These are phyloP conservation scores for Oscheius myriophilus DNA, from an alignment of 2,888 invertebrate species.

Conservation along the genomic window DNA sequence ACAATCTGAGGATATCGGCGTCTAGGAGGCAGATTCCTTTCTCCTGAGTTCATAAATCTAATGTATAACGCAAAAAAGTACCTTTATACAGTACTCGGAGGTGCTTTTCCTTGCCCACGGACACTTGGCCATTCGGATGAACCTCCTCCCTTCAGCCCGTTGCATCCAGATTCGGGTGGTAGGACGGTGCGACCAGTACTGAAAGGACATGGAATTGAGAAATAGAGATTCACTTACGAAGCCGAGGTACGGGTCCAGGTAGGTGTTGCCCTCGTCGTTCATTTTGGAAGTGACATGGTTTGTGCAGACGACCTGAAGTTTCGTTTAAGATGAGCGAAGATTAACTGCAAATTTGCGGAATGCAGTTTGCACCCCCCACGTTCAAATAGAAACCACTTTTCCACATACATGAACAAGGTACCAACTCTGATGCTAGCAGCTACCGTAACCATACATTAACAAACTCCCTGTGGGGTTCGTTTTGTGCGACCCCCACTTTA, in stretches of 20 bases:
- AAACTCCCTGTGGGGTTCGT: no score
- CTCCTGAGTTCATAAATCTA: not conserved
- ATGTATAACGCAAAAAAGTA: not conserved
- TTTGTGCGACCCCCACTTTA: no score
- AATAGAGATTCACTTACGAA: not conserved
- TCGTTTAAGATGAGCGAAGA: no score
- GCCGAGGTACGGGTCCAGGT: slow-evolving; percentile 8
- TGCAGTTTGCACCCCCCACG: no score
- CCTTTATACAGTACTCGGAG: slow-evolving; percentile 1
- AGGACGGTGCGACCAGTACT: slow-evolving; percentile 15
- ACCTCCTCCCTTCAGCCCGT: slow-evolving; percentile 3
- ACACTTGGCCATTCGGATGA: slow-evolving; percentile 25
- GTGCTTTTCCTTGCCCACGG: slow-evolving; percentile 7
- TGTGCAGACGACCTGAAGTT: slow-evolving; percentile 23
- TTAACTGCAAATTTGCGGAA: no score
- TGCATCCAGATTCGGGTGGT: slow-evolving; percentile 23
- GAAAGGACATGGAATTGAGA: not conserved
- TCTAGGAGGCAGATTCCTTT: slow-evolving; percentile 4
- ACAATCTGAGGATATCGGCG: not conserved
- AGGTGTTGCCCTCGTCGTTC: slow-evolving; percentile 1
- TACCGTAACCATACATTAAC: no score
- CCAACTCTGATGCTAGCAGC: no score
- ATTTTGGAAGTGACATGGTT: slow-evolving; percentile 27
- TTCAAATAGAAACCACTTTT: no score
- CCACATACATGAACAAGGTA: no score